Base-by-base conservation (phyloP, 2,888 invertebrate genomes). In the Cheiracanthium punctorium region DNA sequence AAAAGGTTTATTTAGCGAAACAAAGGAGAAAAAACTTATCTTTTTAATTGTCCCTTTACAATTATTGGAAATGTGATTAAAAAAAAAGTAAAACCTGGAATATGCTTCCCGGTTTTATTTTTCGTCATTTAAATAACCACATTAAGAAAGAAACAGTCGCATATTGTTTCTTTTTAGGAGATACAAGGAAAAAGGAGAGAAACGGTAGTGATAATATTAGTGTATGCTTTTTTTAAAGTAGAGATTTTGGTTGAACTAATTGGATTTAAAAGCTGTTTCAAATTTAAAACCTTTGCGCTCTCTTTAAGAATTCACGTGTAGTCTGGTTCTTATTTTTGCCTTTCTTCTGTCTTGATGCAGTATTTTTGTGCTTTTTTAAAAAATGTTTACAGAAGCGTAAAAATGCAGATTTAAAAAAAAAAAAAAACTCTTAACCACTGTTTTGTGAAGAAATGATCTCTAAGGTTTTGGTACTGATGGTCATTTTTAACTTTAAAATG, bases 51-150 rank as follows among this genome's bases (percentile, higher is more conserved):
- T 71, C 41, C 41, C 64, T 37, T 64, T 17, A 65, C 65, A 65
- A 65, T 75, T 75, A 75, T 75, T 75, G 75, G 75, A 75, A 75
- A 75, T 75, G 75, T 65, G 65, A 75, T 75, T 75, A 65, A 64
- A 20, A 37, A 20, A 58, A 73, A 58, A 58, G 5, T 48, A 7
- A 14, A 17, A 17, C 43, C 5, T 17, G 17, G 43, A 17, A 48
- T 17, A 48, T 48, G n/a, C 43, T 10, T 48, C 43, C n/a, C 14
- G 17, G 8, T 24, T 58, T 58, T 58, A 5, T 24, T 58, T 58
- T 24, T 24, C 24, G 12, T 58, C 24, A 24, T 58, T 37, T 24
- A 58, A 24, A 24, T 58, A 58, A 58, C 24, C 17, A 7, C 58
- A 24, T 58, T 20, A 58, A 58, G 24, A 58, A 58, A 17, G 58